A percentile compares a stretch with the other conserved stretches of the same genome.
These are phyloP conservation scores for Heterotis niloticus DNA, from an alignment of 2,113 vertebrate genomes.

Conservation along the genomic window DNA sequence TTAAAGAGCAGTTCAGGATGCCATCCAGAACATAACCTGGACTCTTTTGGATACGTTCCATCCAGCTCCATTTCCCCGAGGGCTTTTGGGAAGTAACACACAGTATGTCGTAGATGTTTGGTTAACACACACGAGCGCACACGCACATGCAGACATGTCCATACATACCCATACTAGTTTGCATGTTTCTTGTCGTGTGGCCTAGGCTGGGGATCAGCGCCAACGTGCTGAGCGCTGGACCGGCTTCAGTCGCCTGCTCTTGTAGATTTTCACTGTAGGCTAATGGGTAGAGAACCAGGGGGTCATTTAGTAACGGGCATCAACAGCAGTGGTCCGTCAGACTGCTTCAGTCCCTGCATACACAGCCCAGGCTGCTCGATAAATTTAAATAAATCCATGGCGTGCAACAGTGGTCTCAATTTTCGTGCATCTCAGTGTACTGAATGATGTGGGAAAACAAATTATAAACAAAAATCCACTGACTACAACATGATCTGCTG, in stretches of 20 bases:
- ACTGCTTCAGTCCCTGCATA: slow-evolving; percentile 49
- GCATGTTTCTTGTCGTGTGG: slow-evolving; percentile 73
- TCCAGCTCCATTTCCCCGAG: slow-evolving; percentile 9
- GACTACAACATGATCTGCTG: neutral
- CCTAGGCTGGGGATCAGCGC: slow-evolving; percentile 53
- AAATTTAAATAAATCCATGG: neutral
- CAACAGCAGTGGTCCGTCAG: slow-evolving; percentile 43
- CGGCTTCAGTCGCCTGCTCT: slow-evolving; percentile 45
- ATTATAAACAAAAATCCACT: too few species aligned
- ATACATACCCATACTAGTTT: slow-evolving; percentile 61
- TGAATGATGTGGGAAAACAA: too few species aligned
- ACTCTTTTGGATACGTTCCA: neutral
- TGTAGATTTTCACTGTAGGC: slow-evolving; percentile 66
- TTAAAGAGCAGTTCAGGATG: slow-evolving; percentile 38
- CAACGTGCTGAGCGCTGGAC: neutral
- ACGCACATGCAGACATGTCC: slow-evolving; percentile 39
- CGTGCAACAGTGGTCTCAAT: neutral
- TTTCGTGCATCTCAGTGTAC: too few species aligned
- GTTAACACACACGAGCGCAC: slow-evolving; percentile 36
- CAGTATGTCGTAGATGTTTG: slow-evolving; percentile 60
- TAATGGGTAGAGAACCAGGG: slow-evolving; percentile 29
- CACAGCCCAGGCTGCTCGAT: too few species aligned
- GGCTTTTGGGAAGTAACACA: slow-evolving; percentile 27
- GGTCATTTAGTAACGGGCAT: slow-evolving; percentile 50
- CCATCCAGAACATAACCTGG: neutral